phyloP scores from a whole-genome alignment of 1,140 invertebrate genomes.

The Listronotus bonariensis region DNA sequence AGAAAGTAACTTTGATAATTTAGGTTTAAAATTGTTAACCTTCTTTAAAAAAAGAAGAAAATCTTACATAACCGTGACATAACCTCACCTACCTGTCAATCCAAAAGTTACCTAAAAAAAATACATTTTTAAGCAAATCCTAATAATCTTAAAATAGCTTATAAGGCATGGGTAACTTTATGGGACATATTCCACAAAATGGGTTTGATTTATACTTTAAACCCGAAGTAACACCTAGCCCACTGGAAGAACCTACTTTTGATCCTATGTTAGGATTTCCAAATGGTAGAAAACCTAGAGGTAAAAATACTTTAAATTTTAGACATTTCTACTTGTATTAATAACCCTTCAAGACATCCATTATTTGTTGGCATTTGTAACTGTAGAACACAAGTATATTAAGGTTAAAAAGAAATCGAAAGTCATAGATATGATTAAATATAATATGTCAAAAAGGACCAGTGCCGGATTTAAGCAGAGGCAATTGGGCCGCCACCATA shows the following conservation, averaged over 20 bases:
- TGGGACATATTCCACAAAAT: slow-evolving; percentile 44
- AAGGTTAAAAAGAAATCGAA: too few species aligned
- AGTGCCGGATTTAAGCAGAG: too few species aligned
- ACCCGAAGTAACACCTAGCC: slow-evolving; percentile 65
- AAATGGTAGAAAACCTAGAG: slow-evolving; percentile 73
- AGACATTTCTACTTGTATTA: neutral
- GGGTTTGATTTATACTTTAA: slow-evolving; percentile 54
- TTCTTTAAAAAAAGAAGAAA: too few species aligned
- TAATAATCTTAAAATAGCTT: neutral
- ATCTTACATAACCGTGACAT: too few species aligned
- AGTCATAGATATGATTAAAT: too few species aligned
- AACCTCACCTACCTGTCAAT: too few species aligned
- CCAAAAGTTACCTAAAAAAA: too few species aligned
- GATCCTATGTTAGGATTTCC: slow-evolving; percentile 78
- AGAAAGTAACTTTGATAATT: too few species aligned
- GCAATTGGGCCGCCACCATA: too few species aligned
- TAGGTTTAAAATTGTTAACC: too few species aligned
- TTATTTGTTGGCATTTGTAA: neutral
- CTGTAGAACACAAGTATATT: too few species aligned
- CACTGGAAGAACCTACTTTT: slow-evolving; percentile 70
- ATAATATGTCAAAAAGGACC: too few species aligned
- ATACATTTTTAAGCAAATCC: neutral
- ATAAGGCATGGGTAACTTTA: slow-evolving; percentile 56
- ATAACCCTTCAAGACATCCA: neutral
- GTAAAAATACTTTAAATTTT: slow-evolving; percentile 55